Base-by-base conservation (phyloP, 2,797 vertebrate species). In the Meriones psammophilus region DNA sequence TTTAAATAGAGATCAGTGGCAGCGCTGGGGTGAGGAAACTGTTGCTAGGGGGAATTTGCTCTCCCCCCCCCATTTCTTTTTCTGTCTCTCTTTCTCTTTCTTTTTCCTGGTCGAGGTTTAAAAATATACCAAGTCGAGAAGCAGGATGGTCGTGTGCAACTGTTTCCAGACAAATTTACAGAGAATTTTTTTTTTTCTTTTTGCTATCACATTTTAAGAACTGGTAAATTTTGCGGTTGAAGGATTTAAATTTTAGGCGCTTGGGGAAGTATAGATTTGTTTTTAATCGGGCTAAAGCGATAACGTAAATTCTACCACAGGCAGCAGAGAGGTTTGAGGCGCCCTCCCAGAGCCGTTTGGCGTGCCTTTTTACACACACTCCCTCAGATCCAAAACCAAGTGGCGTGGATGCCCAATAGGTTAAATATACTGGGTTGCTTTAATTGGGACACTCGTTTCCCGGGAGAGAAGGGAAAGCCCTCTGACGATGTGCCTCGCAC, bases 51-150 rank as follows among this genome's bases (percentile, higher is more conserved):
- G 97, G 91, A 91, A 97, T 97, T 84, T 95, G 93, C 86, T 96
- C 94, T 95, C 39, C 39, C 94, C 92, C 69, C 96, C 97, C 97
- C 94, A 76, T 97, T 97, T 96, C 94, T 97, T 96, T 96, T 97
- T 89, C 97, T 98, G 71, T 98, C 97, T 98, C 94, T 97, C 97
- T 97, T 97, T 96, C 96, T 97, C 96, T 98, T 97, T 96, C 96
- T 97, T 97, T 97, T 98, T 97, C 93, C 96, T 97, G 83, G 92
- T 97, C 86, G 88, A 94, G 96, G 97, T 88, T 93, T 97, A 94
- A 94, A 87, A 97, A 97, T 97, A 97, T 97, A 97, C 97, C 97
- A 94, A 96, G 95, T 97, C 97, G 93, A 97, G 95, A 94, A 50
- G 88, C 97, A 89, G 96, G 91, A 97, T 91, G 94, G 78, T 83